Percentiles rank a stretch among this genome's conserved stretches.
Evolutionary conservation across 2,797 vertebrate species (phyloP).

Genomic region (Agapornis canus): DNA sequence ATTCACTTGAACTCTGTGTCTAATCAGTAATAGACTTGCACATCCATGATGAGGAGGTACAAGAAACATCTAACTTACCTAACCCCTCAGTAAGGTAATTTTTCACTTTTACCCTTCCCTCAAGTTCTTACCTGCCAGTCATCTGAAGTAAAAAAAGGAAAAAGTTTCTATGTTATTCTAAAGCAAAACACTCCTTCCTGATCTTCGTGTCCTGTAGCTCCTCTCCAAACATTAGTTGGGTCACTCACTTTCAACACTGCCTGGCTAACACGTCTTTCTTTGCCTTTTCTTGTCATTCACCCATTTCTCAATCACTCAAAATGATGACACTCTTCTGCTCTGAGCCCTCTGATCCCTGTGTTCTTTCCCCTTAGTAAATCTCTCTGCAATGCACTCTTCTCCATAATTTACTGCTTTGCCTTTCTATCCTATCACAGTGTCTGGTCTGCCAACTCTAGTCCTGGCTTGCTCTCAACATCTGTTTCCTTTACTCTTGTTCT

Average conservation of each 20-base stretch:
- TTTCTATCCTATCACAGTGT: background rate
- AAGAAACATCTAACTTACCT: background rate
- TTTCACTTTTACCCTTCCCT: background rate
- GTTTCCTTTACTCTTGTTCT: conserved; percentile 31
- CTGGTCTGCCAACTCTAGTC: background rate
- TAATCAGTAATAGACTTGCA: background rate
- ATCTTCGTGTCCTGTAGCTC: background rate
- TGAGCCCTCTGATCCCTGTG: background rate
- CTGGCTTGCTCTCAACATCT: conserved; percentile 20
- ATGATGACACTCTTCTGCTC: background rate
- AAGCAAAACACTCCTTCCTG: background rate
- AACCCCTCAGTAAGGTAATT: background rate
- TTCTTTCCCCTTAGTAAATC: background rate
- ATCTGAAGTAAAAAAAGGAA: background rate
- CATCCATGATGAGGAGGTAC: background rate
- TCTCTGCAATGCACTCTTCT: background rate
- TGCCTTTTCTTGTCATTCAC: background rate
- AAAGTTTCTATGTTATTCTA: background rate
- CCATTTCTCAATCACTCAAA: background rate
- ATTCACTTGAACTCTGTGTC: background rate
- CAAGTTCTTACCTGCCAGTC: background rate
- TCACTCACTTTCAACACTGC: background rate
- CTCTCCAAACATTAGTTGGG: background rate
- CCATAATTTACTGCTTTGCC: background rate
- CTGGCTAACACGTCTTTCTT: background rate